Conservation (phyloP, 2,113 vertebrate species). For the Corvus hawaiiensis region DNA sequence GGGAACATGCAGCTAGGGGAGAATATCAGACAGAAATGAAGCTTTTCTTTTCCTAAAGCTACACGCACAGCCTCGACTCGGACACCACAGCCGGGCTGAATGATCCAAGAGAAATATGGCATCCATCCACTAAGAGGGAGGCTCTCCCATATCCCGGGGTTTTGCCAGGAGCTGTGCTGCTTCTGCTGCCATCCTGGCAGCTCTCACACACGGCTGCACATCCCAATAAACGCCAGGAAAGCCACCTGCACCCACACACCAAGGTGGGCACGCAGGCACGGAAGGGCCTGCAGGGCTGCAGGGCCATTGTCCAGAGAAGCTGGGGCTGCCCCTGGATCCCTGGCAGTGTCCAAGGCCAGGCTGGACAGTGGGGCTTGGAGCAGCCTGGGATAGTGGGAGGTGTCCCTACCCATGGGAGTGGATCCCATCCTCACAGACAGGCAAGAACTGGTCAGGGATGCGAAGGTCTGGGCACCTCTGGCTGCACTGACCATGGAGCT, state of each 20-base stretch:
- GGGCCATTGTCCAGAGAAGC: accelerated
- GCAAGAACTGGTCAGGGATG: not conserved
- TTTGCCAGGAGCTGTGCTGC: not conserved
- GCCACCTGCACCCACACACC: not conserved
- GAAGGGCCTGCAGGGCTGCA: not conserved
- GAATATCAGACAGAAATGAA: not conserved
- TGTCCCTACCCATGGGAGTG: not conserved
- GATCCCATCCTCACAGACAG: not conserved
- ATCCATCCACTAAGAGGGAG: not conserved
- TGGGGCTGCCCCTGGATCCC: not conserved
- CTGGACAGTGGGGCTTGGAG: not conserved
- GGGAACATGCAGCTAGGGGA: not conserved
- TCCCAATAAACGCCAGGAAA: not conserved
- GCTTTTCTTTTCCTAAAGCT: not conserved
- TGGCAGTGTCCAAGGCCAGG: not conserved
- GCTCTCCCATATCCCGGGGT: not conserved
- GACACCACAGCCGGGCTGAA: not conserved
- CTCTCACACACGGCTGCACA: not conserved
- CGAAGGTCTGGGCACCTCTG: not conserved
- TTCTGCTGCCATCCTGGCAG: not conserved
- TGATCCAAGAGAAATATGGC: not conserved
- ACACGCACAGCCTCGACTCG: not conserved
- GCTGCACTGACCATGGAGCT: not conserved
- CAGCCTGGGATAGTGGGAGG: accelerated
- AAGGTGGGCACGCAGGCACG: accelerated